A percentile compares a stretch with the other conserved stretches of the same genome.
These are phyloP conservation scores for Euura lappo DNA, from an alignment of 1,140 invertebrate species.

Conservation along the genomic window DNA sequence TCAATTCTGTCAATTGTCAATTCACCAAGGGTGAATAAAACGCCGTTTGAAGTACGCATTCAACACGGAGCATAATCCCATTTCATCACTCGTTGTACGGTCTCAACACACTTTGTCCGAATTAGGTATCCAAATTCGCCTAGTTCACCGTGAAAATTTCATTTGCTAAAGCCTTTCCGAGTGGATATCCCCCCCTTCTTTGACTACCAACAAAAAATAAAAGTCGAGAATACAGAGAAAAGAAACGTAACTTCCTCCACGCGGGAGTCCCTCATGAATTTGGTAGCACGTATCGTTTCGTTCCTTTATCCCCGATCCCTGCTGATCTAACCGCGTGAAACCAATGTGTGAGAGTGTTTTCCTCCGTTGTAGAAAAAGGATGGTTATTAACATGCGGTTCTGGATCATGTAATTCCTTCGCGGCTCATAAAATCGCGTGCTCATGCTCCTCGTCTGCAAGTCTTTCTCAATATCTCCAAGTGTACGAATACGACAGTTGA, in stretches of 20 bases:
- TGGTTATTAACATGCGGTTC: not conserved
- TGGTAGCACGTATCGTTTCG: not conserved
- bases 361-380: not conserved
- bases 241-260: not conserved
- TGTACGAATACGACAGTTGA: no score
- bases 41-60: slow-evolving; percentile 51
- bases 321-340: not conserved
- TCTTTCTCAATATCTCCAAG: no score
- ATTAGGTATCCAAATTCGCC: slow-evolving; percentile 42
- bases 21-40: slow-evolving; percentile 44
- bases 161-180: slow-evolving; percentile 30
- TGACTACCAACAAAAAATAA: not conserved
- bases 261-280: slow-evolving; percentile 22
- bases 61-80: slow-evolving; percentile 12
- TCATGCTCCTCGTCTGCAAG: no score
- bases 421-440: not conserved
- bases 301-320: not conserved
- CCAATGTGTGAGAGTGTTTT: slow-evolving; percentile 1
- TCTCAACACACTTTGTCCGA: slow-evolving; percentile 23
- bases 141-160: slow-evolving; percentile 33
- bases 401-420: not conserved
- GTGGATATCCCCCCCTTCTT: slow-evolving; percentile 12
- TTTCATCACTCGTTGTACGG: slow-evolving; percentile 5
- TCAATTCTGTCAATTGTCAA: slow-evolving; percentile 61
- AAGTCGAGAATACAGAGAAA: not conserved